These are phyloP conservation scores for Neodontobutis hainanensis DNA, from an alignment of 2,113 vertebrate species.

Conservation along the genomic window DNA sequence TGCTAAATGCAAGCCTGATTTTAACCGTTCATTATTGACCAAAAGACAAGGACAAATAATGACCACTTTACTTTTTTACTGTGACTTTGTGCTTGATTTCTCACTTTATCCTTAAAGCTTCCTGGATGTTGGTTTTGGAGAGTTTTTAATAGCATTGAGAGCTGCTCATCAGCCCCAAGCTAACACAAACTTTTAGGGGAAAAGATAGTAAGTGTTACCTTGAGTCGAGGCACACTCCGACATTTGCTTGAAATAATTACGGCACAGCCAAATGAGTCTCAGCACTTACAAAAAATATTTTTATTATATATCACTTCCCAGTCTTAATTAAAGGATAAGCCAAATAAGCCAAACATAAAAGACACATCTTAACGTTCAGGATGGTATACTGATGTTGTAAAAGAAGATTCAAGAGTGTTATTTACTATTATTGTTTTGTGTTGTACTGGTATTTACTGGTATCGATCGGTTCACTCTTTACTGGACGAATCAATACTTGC, in stretches of 20 bases:
- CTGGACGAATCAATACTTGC: constrained; percentile 13
- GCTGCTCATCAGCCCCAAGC: constrained; percentile 36
- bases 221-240: constrained; percentile 10
- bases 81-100: constrained; percentile 3
- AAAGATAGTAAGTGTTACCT: constrained; percentile 19
- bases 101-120: constrained; percentile 21
- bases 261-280: constrained; percentile 10
- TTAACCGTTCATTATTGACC: constrained; percentile 48
- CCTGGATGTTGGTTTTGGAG: constrained; percentile 15
- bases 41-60: constrained; percentile 47
- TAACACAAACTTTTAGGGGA: constrained; percentile 37
- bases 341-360: not conserved
- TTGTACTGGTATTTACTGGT: constrained; percentile 9
- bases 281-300: constrained; percentile 2
- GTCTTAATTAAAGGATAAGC: not conserved
- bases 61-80: constrained; percentile 41
- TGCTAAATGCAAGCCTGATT: constrained; percentile 50
- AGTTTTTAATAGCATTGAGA: constrained; percentile 8
- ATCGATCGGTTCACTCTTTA: constrained; percentile 9
- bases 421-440: not conserved
- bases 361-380: not conserved
- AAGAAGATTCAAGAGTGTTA: not conserved
- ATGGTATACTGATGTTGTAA: too few species aligned
- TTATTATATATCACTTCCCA: not conserved
- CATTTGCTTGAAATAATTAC: constrained; percentile 28